Percentiles rank a stretch among this genome's conserved stretches.
Evolutionary conservation across 1,140 invertebrate species (phyloP).

Genomic region (Epicauta chinensis): DNA sequence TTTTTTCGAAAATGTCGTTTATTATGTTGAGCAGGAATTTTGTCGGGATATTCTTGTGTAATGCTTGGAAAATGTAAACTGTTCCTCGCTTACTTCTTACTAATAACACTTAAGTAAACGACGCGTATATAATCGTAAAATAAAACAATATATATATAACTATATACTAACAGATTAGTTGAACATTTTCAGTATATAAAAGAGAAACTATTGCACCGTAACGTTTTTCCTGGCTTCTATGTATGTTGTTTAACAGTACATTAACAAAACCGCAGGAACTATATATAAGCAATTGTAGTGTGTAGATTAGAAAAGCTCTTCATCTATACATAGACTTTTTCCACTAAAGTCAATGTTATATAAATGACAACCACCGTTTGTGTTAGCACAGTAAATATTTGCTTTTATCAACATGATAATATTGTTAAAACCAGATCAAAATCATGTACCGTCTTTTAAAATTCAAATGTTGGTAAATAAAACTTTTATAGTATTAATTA

Average conservation of each 20-base stretch:
- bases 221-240: constrained; percentile 15
- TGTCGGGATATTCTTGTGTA: constrained; percentile 3
- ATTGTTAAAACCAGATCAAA: constrained; percentile 6
- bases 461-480: too few species aligned
- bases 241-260: constrained; percentile 16
- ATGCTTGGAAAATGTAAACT: constrained; percentile 1
- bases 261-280: constrained; percentile 14
- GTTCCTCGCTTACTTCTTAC: constrained; percentile 2
- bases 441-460: too few species aligned
- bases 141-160: constrained; percentile 12
- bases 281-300: constrained; percentile 7
- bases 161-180: constrained; percentile 10
- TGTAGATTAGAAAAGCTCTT: background rate
- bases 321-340: constrained; percentile 1
- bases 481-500: too few species aligned
- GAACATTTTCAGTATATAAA: constrained; percentile 10
- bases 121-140: constrained; percentile 13
- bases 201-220: constrained; percentile 7
- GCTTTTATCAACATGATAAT: constrained; percentile 12
- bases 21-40: background rate
- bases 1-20: too few species aligned
- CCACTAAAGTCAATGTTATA: constrained; percentile 9
- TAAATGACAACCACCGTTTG: constrained; percentile 5
- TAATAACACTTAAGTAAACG: constrained; percentile 16
- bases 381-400: constrained; percentile 14